phyloP scores from a whole-genome alignment of 2,113 vertebrate species.

The Australoheros scitulus region DNA sequence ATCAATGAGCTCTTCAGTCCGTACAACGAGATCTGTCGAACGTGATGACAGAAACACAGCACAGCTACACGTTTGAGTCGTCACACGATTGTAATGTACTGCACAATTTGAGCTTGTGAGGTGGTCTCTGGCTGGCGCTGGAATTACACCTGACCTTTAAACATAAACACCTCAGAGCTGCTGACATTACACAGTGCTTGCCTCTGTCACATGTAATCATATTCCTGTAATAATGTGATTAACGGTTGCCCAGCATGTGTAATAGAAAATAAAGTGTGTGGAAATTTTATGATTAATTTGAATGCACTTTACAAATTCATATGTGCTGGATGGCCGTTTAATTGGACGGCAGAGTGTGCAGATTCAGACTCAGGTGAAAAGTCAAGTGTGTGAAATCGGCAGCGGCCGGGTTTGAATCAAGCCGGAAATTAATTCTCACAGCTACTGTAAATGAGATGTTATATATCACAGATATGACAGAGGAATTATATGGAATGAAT shows the following conservation, averaged over 20 bases:
- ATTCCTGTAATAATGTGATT: conserved; percentile 52
- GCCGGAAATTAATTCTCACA: conserved; percentile 49
- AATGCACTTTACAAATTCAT: conserved; percentile 52
- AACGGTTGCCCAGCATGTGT: conserved; percentile 46
- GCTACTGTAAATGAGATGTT: conserved; percentile 62
- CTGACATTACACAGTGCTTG: conserved; percentile 39
- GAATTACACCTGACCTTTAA: conserved; percentile 66
- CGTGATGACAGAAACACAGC: conserved; percentile 50
- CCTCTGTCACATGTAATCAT: conserved; percentile 47
- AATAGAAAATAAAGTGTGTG: conserved; percentile 33
- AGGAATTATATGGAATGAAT: conserved; percentile 60
- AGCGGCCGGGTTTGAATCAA: conserved; percentile 7
- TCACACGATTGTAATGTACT: neutral
- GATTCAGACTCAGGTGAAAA: conserved; percentile 48
- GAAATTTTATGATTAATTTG: conserved; percentile 48
- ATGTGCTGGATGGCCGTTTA: conserved; percentile 39
- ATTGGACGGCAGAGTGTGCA: conserved; percentile 47
- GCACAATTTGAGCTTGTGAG: neutral
- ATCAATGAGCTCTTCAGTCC: conserved; percentile 41
- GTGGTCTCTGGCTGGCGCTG: neutral
- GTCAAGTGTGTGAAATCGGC: conserved; percentile 65
- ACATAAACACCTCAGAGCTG: conserved; percentile 49
- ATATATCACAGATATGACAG: conserved; percentile 55
- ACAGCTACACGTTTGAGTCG: conserved; percentile 24
- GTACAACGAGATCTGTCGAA: conserved; percentile 53